Percentiles rank a stretch among this genome's conserved stretches.
phyloP scores from a whole-genome alignment of 2,113 vertebrate genomes.

The Pelecanus crispus region DNA sequence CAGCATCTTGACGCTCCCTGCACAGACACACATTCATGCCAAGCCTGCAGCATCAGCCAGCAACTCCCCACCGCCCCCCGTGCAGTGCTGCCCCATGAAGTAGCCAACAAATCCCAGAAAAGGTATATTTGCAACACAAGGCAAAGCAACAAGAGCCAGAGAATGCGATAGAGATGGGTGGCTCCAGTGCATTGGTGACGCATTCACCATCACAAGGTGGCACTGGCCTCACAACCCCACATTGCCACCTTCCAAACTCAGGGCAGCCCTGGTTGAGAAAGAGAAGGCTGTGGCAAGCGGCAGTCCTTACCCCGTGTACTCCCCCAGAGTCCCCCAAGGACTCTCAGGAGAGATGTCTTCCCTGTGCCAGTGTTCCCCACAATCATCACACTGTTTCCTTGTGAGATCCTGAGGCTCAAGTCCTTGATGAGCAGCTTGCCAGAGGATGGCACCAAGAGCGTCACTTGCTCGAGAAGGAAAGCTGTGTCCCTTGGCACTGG shows the following conservation, averaged over 20 bases:
- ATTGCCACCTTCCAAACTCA: neutral
- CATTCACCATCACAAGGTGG: neutral
- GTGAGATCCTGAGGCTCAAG: constrained; percentile 81
- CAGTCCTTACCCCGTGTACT: constrained; percentile 76
- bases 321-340: constrained; percentile 89
- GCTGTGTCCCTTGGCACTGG: constrained; percentile 72
- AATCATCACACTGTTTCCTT: constrained; percentile 87
- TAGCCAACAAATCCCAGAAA: neutral
- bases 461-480: constrained; percentile 83
- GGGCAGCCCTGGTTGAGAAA: neutral
- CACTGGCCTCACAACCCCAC: neutral
- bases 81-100: neutral
- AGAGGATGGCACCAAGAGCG: constrained; percentile 79
- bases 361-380: constrained; percentile 94
- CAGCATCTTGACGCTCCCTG: constrained; percentile 86
- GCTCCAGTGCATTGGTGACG: neutral
- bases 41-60: neutral
- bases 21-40: neutral
- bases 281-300: neutral
- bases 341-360: constrained; percentile 90
- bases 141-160: neutral
- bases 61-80: neutral
- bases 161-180: neutral
- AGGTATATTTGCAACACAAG: neutral
- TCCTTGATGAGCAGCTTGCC: constrained; percentile 87